Evolutionary conservation across 2,888 invertebrate species (phyloP).

Genomic region (Sesamia inferens): DNA sequence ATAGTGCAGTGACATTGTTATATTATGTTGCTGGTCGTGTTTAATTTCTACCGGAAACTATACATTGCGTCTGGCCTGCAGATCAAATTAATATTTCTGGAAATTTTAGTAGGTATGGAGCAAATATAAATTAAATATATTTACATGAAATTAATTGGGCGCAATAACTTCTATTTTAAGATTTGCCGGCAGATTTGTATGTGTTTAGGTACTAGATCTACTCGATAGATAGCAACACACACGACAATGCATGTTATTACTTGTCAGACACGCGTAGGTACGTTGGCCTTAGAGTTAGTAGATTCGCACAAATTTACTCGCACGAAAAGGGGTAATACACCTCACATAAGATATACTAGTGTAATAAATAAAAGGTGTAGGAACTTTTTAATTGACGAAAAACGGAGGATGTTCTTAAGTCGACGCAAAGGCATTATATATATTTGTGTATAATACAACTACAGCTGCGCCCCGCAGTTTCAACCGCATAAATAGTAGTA

Average conservation of each 20-base stretch:
- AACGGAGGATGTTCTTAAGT: no score
- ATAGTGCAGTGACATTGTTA: not conserved
- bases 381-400: no score
- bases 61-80: not conserved
- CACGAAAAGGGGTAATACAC: no score
- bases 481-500: no score
- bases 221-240: not conserved
- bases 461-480: no score
- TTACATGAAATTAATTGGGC: not conserved
- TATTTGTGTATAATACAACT: no score
- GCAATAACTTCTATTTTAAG: not conserved
- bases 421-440: no score
- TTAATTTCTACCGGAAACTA: conserved; percentile 4
- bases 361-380: no score
- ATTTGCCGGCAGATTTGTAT: not conserved
- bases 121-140: not conserved
- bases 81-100: no score
- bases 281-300: not conserved
- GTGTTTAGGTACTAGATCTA: not conserved
- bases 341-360: no score
- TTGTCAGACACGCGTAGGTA: not conserved
- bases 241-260: no score
- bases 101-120: not conserved
- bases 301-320: not conserved
- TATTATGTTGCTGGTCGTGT: not conserved